Evolutionary conservation across 2,888 invertebrate species (phyloP).

Genomic region (Omphaloscelis lunosa): DNA sequence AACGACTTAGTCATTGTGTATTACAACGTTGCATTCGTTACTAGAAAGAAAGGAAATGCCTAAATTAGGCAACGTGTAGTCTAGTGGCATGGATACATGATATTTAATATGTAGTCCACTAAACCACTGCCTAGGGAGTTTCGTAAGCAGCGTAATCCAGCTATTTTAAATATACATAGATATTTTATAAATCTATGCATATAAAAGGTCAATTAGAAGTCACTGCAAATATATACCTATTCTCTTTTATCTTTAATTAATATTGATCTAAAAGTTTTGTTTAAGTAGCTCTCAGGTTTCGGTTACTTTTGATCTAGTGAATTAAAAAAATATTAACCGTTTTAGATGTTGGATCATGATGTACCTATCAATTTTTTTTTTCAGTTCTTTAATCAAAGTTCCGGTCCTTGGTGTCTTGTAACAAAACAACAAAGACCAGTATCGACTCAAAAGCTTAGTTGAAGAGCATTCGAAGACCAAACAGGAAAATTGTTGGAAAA

Average conservation of each 20-base stretch:
- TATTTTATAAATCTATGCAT: not conserved
- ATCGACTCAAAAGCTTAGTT: slow-evolving; percentile 32
- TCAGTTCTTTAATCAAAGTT: not conserved
- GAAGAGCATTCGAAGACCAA: slow-evolving; percentile 23
- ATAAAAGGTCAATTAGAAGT: not conserved
- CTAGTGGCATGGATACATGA: slow-evolving; percentile 23
- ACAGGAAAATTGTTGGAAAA: slow-evolving; percentile 50
- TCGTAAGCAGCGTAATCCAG: slow-evolving; percentile 7
- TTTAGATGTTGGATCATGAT: not conserved
- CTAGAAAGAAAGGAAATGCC: slow-evolving; percentile 11
- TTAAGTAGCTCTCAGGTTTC: not conserved
- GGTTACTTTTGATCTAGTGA: not conserved
- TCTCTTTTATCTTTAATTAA: not conserved
- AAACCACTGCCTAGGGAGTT: slow-evolving; percentile 4
- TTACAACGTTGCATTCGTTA: not conserved
- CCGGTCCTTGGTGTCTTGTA: not conserved
- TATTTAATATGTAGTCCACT: slow-evolving; percentile 22
- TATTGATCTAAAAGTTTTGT: not conserved
- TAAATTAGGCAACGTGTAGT: slow-evolving; percentile 12
- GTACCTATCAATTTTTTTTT: not conserved
- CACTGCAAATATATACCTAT: not conserved
- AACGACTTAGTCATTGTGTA: not conserved
- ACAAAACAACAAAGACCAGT: slow-evolving; percentile 29
- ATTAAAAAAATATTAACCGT: not conserved
- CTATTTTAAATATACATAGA: not conserved